These are phyloP conservation scores for Hoplostethus atlanticus DNA, from an alignment of 2,797 vertebrate species.

Conservation along the genomic window DNA sequence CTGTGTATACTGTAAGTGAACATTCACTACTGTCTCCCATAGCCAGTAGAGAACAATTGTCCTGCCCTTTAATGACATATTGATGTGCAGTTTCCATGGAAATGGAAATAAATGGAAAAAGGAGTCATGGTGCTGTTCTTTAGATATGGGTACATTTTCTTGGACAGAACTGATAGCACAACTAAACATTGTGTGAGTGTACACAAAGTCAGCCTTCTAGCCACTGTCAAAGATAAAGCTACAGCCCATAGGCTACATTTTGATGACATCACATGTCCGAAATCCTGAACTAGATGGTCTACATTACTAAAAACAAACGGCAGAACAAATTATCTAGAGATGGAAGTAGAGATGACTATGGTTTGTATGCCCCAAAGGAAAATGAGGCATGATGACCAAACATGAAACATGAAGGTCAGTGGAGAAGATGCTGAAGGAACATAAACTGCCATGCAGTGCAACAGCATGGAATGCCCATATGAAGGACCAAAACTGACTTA, in stretches of 20 bases:
- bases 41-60: neutral
- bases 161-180: slow-evolving; percentile 33
- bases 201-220: slow-evolving; percentile 20
- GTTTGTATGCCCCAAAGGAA: slow-evolving; percentile 37
- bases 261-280: slow-evolving; percentile 12
- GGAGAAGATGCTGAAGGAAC: slow-evolving; percentile 66
- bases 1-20: neutral
- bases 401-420: slow-evolving; percentile 74
- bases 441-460: slow-evolving; percentile 71
- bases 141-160: slow-evolving; percentile 12
- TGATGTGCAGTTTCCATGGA: neutral
- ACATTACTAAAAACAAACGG: slow-evolving; percentile 58
- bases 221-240: slow-evolving; percentile 31
- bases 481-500: too few relatives aligned
- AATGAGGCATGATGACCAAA: slow-evolving; percentile 46
- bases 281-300: slow-evolving; percentile 13
- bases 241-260: slow-evolving; percentile 22
- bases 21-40: neutral
- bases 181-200: slow-evolving; percentile 19
- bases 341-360: too few relatives aligned
- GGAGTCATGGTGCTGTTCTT: slow-evolving; percentile 15
- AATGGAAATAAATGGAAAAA: slow-evolving; percentile 30
- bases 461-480: too few relatives aligned
- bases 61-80: neutral
- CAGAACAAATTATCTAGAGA: slow-evolving; percentile 38